These are phyloP conservation scores for Pherbina coryleti DNA, from an alignment of 2,888 invertebrate genomes.

Conservation along the genomic window DNA sequence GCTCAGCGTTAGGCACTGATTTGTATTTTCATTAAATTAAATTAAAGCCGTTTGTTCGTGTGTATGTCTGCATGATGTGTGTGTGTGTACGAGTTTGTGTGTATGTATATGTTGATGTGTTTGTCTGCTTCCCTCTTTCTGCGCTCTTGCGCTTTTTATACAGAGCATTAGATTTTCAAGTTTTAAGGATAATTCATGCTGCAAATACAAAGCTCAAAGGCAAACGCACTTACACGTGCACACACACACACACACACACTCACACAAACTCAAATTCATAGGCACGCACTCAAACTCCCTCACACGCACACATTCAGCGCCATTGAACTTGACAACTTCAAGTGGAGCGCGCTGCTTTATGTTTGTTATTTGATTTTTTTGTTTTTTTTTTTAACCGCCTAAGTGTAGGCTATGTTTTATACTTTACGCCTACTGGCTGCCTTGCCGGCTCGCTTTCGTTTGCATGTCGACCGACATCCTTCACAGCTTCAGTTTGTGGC, in stretches of 20 bases:
- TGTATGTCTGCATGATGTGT: not conserved
- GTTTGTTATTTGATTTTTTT: not conserved
- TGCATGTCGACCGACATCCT: not conserved
- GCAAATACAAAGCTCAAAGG: constrained; percentile 4
- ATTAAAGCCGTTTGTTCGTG: not conserved
- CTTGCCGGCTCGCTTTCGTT: not conserved
- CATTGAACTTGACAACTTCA: constrained; percentile 31
- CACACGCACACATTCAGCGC: not conserved
- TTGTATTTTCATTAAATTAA: not conserved
- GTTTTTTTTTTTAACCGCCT: not conserved
- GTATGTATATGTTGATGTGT: not conserved
- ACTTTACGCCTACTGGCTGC: not conserved
- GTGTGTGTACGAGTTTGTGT: not conserved
- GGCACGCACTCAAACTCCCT: not conserved
- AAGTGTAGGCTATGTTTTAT: constrained; percentile 17
- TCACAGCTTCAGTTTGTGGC: not conserved
- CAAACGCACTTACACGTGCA: not conserved
- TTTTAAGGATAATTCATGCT: constrained; percentile 21
- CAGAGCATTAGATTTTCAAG: not conserved
- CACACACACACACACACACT: not conserved
- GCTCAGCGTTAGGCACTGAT: no score
- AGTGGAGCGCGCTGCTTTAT: not conserved
- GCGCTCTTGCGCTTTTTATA: not conserved
- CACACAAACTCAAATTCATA: not conserved
- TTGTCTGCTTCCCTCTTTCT: not conserved